These are phyloP conservation scores for Chrysodeixis includens DNA, from an alignment of 2,888 invertebrate species.

Conservation along the genomic window DNA sequence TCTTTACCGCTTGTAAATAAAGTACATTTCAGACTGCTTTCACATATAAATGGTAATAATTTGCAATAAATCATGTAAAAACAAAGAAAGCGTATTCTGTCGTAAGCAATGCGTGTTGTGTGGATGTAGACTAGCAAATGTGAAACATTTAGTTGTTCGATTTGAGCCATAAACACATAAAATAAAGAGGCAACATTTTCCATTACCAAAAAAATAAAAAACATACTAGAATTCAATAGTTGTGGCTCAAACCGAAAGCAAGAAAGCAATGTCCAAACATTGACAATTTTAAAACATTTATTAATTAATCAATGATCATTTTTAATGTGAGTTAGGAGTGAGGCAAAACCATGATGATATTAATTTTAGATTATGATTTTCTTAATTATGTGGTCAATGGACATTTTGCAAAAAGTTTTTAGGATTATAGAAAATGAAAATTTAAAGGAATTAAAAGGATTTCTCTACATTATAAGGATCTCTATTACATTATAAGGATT, in stretches of 20 bases:
- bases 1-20: constrained; percentile 11
- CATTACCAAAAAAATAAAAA: too few species aligned
- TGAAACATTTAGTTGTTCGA: constrained; percentile 27
- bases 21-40: constrained; percentile 54
- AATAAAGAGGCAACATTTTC: too few species aligned
- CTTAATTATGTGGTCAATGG: constrained; percentile 16
- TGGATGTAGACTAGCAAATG: constrained; percentile 68
- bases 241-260: constrained; percentile 29
- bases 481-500: too few species aligned
- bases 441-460: too few species aligned
- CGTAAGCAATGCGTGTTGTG: constrained; percentile 61
- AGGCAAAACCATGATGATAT: constrained; percentile 36
- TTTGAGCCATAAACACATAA: constrained; percentile 43
- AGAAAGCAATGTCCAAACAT: constrained; percentile 24
- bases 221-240: background rate
- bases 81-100: constrained; percentile 50
- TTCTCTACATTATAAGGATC: too few species aligned
- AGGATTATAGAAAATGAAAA: background rate
- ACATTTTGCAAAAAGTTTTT: background rate
- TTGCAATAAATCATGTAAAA: constrained; percentile 30
- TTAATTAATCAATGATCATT: constrained; percentile 19
- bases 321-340: constrained; percentile 45
- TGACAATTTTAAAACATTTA: constrained; percentile 27
- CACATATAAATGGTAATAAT: constrained; percentile 28
- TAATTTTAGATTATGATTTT: constrained; percentile 17